Evolutionary conservation across 2,888 invertebrate species (phyloP).

Genomic region (Podotricha telesiphe): DNA sequence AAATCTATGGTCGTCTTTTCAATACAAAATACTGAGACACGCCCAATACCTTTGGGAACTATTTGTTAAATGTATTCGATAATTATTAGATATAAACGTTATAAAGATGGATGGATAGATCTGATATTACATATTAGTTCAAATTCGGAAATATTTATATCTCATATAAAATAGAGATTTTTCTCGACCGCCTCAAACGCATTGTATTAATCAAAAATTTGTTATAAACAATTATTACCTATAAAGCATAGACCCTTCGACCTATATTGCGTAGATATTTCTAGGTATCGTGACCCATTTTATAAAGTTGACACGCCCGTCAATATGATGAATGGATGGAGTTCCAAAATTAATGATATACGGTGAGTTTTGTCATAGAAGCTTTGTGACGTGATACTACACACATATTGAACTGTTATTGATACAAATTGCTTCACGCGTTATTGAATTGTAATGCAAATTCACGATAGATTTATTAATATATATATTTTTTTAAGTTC

Average conservation of each 20-base stretch:
- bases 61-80: not conserved
- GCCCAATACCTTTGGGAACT: not conserved
- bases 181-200: no score
- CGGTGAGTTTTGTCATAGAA: conserved; percentile 13
- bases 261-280: not conserved
- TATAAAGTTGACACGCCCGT: conserved; percentile 10
- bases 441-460: not conserved
- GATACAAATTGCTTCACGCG: not conserved
- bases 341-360: conserved; percentile 10
- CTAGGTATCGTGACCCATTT: conserved; percentile 12
- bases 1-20: conserved; percentile 2
- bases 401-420: not conserved
- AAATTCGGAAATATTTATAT: no score
- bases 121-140: no score
- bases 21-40: not conserved
- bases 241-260: not conserved
- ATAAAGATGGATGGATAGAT: no score
- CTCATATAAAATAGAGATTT: no score
- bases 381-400: not conserved
- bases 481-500: no score
- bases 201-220: no score
- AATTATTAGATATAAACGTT: not conserved
- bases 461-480: not conserved
- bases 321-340: conserved; percentile 18
- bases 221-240: not conserved